These are phyloP conservation scores for Petromus typicus DNA, from an alignment of 2,113 vertebrate species.

Conservation along the genomic window DNA sequence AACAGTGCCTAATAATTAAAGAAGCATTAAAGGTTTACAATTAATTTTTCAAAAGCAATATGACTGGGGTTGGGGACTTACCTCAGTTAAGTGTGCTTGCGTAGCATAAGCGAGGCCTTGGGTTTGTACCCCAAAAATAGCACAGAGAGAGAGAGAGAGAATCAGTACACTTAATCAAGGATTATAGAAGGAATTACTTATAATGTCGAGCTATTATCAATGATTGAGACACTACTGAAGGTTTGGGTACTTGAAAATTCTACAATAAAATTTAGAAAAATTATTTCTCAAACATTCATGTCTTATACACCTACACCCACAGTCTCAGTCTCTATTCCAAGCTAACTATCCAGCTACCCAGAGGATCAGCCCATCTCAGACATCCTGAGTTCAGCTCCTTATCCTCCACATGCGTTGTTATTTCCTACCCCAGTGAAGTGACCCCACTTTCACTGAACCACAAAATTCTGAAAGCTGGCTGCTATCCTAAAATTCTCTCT, in stretches of 20 bases:
- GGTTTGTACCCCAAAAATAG: neutral
- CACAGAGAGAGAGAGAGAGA: neutral
- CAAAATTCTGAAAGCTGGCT: conserved; percentile 16
- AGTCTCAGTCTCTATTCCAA: neutral
- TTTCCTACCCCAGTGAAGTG: neutral
- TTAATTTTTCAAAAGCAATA: conserved; percentile 29
- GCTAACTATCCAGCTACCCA: neutral
- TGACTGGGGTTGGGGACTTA: neutral
- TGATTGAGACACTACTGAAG: conserved; percentile 27
- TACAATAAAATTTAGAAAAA: conserved; percentile 3
- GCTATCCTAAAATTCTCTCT: conserved; percentile 16
- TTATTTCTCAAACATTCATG: neutral
- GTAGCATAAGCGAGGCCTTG: neutral
- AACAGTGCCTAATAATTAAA: neutral
- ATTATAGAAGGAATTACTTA: conserved; percentile 23
- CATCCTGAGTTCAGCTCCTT: neutral
- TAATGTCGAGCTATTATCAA: neutral
- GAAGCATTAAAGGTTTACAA: conserved; percentile 2
- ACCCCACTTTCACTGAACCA: neutral
- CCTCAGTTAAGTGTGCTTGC: neutral
- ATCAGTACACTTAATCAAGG: neutral
- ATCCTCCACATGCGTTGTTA: neutral
- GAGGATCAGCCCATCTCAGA: neutral
- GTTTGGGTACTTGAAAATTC: conserved; percentile 1
- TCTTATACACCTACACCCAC: neutral